These are phyloP conservation scores for Anabas testudineus DNA, from an alignment of 2,797 vertebrate genomes.

Conservation along the genomic window DNA sequence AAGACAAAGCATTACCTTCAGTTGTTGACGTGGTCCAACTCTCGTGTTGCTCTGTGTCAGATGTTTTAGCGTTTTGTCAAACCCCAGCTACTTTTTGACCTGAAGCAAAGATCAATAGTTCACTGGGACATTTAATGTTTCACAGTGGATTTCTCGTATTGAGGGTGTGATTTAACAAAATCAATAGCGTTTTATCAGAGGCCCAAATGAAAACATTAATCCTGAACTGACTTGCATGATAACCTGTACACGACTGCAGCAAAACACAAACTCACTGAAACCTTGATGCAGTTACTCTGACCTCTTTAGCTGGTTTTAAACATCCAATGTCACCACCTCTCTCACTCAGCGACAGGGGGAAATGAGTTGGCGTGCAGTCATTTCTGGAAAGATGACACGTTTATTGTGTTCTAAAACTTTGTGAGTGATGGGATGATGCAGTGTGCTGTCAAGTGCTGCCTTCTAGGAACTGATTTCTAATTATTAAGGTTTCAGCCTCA, in stretches of 20 bases:
- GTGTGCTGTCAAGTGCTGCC: slow-evolving; percentile 32
- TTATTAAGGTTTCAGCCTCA: not conserved
- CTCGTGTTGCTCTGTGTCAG: slow-evolving; percentile 2
- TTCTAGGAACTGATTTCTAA: not conserved
- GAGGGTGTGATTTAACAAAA: slow-evolving; percentile 69
- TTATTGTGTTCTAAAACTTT: slow-evolving; percentile 63
- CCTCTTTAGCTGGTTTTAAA: slow-evolving; percentile 65
- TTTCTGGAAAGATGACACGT: slow-evolving; percentile 69
- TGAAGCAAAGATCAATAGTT: slow-evolving; percentile 54
- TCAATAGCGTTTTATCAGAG: slow-evolving; percentile 72
- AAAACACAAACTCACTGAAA: slow-evolving; percentile 31
- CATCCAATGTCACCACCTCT: slow-evolving; percentile 55
- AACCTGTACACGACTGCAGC: slow-evolving; percentile 19
- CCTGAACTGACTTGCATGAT: slow-evolving; percentile 38
- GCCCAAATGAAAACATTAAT: slow-evolving; percentile 70
- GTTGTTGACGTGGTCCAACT: not conserved
- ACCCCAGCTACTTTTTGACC: slow-evolving; percentile 31
- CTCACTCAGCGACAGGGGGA: slow-evolving; percentile 41
- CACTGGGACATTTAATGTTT: slow-evolving; percentile 59
- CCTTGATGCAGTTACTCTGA: slow-evolving; percentile 59
- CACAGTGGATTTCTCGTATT: slow-evolving; percentile 56
- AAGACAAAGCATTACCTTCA: not conserved
- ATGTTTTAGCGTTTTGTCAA: not conserved
- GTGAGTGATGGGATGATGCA: slow-evolving; percentile 62
- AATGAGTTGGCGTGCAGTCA: slow-evolving; percentile 67